phyloP scores from a whole-genome alignment of 64 coral and sea anemone species.

The Orbicella faveolata region DNA sequence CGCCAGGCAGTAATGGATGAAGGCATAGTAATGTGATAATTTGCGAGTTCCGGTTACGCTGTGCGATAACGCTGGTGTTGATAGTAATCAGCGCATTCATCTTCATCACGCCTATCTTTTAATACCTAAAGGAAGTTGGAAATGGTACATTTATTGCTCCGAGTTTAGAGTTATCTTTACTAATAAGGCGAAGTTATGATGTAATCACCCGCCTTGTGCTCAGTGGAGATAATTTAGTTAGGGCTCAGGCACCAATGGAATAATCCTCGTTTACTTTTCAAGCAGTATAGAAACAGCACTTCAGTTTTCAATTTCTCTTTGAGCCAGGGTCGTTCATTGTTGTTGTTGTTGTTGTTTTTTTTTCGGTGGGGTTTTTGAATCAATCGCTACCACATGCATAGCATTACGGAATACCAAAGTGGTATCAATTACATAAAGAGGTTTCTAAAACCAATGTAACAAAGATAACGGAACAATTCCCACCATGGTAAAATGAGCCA shows the following conservation, averaged over 20 bases:
- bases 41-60: constrained; percentile 38
- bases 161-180: neutral
- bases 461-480: neutral
- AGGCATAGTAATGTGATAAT: constrained; percentile 35
- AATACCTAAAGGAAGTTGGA: neutral
- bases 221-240: neutral
- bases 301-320: no score
- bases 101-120: constrained; percentile 27
- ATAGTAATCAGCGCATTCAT: neutral
- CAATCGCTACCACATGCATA: constrained; percentile 2
- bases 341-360: neutral
- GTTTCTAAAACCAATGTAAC: constrained; percentile 33
- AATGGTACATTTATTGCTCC: neutral
- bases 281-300: neutral
- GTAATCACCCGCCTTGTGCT: no score
- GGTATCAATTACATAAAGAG: neutral
- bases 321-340: no score
- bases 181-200: neutral
- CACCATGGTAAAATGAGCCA: neutral
- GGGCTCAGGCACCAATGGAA: neutral
- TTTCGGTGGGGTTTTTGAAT: constrained; percentile 17
- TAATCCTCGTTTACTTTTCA: neutral
- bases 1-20: neutral
- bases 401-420: neutral
- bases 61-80: constrained; percentile 22